Evolutionary conservation across 2,113 vertebrate species (phyloP).

Genomic region (Xiphophorus hellerii): DNA sequence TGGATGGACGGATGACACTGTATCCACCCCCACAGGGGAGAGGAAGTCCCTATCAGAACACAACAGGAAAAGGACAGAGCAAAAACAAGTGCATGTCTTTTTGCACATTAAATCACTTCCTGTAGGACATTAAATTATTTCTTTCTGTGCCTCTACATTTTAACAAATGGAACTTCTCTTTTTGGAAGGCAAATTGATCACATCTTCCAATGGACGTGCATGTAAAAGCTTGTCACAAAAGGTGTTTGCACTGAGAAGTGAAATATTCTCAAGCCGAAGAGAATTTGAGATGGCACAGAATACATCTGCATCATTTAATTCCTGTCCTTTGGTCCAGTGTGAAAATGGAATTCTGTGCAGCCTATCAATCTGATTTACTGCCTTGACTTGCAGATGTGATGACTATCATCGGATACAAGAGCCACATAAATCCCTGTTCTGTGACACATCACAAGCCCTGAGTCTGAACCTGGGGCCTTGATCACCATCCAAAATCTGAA

Average conservation of each 20-base stretch:
- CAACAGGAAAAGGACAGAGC: conserved; percentile 83
- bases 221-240: conserved; percentile 3
- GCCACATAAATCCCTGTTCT: conserved; percentile 55
- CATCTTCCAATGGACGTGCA: not conserved
- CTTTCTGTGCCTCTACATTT: conserved; percentile 19
- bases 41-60: conserved; percentile 85
- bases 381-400: conserved; percentile 65
- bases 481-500: conserved; percentile 65
- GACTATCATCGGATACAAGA: conserved; percentile 56
- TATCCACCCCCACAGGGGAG: conserved; percentile 78
- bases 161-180: conserved; percentile 26
- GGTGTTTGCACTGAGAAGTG: conserved; percentile 16
- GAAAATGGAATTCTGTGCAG: conserved; percentile 4
- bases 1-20: conserved; percentile 78
- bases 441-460: conserved; percentile 52
- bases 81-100: conserved; percentile 83
- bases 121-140: conserved; percentile 60
- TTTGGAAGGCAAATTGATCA: conserved; percentile 38
- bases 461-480: conserved; percentile 53
- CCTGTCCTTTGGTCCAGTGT: not conserved
- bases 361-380: conserved; percentile 42
- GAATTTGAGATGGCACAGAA: not conserved
- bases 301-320: not conserved
- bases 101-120: conserved; percentile 85
- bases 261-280: conserved; percentile 19